Percentiles rank a stretch among this genome's conserved stretches.
Evolutionary conservation across 1,140 invertebrate species (phyloP).

Genomic region (Helicoverpa armigera): DNA sequence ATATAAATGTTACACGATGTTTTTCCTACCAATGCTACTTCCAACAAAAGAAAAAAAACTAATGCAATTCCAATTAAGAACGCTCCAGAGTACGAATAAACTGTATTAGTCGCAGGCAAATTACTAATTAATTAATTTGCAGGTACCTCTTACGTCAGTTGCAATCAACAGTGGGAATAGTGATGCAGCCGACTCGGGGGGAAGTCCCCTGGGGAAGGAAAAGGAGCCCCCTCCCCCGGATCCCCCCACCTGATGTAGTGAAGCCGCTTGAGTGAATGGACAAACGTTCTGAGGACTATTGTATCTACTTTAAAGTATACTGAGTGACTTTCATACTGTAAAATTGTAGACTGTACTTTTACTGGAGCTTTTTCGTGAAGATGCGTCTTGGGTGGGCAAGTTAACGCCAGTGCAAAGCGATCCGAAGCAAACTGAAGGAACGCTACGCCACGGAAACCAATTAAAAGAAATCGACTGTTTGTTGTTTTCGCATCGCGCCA

Average conservation of each 20-base stretch:
- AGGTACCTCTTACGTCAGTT: constrained; percentile 80
- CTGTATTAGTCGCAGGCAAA: neutral
- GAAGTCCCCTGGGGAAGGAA: constrained; percentile 73
- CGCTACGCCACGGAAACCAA: too few species aligned
- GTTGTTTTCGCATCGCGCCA: too few species aligned
- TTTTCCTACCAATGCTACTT: too few species aligned
- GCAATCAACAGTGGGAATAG: constrained; percentile 77
- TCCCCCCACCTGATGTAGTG: constrained; percentile 73
- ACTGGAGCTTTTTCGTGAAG: neutral
- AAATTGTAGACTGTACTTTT: neutral
- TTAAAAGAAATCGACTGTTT: too few species aligned
- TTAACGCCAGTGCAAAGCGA: too few species aligned
- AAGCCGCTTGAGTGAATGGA: constrained; percentile 47
- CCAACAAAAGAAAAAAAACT: neutral
- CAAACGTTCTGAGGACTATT: constrained; percentile 43
- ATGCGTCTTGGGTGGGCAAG: too few species aligned
- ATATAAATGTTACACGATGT: too few species aligned
- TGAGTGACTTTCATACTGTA: constrained; percentile 1
- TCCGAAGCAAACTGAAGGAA: too few species aligned
- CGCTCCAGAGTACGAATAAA: neutral
- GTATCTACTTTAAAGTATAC: constrained; percentile 23
- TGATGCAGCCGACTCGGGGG: constrained; percentile 64
- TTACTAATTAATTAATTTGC: constrained; percentile 35
- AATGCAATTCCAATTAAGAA: neutral
- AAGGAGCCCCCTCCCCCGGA: constrained; percentile 65